Evolutionary conservation across 2,888 invertebrate species (phyloP), one percentile per base, ranked within the genome.

Genomic region (Minunthozetes semirufus): DNA sequence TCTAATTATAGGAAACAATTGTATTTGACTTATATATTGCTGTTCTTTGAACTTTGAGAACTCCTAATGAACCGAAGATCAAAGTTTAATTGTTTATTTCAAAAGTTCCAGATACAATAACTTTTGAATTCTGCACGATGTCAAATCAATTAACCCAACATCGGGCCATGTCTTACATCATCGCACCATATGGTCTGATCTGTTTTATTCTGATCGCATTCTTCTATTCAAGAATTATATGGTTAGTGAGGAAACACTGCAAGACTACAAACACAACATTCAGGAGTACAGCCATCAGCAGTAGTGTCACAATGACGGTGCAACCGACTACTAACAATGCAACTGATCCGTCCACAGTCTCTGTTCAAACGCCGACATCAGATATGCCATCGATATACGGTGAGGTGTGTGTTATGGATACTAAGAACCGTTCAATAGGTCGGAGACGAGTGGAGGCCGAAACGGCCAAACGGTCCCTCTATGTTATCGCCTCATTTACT

Each of bases 401-500:
- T 11, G 75, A 75, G 17, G 29, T 75, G 1, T 75, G 75, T 63
- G 75, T 75, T n/a, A 33, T 75, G 22, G 71, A 75, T 42, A 13
- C 27, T n/a, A 75, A 71, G 17, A 75, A 75, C 59, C 70, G 72
- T n/a, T 71, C 70, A 27, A 71, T 71, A 8, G 75, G 75, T 8
- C 50, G 50, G 27, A 22, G 75, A n/a, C 17, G 71, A 22, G 53
- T 75, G 13, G 75, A 75, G 71, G 75, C 71, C 9, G 59, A 75
- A 17, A 75, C 72, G 56, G 75, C 75, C 38, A 75, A 75, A 48
- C 29, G 59, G 33, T 75, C 75, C 8, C 48, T 75, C n/a, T 75
- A 33, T 17, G 75, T 75, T 4, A 75, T 75, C 38, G 46, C 56
- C 1, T 71, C 75, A 11, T 75, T 75, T 56, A 38, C 71, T 1